A percentile compares a stretch with the other conserved stretches of the same genome.
Conservation (phyloP, 2,113 vertebrate genomes). For the Saguinus midas region DNA sequence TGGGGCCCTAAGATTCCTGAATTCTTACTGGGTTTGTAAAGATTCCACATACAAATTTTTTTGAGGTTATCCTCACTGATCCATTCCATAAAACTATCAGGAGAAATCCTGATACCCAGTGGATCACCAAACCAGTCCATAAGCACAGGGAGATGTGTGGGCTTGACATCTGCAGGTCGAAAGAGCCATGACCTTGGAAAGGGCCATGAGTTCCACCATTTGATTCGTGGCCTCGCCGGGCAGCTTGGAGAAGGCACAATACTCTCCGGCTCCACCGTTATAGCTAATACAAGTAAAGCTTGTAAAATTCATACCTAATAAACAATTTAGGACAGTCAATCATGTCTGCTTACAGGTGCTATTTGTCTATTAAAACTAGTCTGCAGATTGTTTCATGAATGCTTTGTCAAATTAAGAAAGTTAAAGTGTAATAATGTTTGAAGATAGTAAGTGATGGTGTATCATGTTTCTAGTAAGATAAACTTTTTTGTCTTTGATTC, state of each 20-base stretch:
- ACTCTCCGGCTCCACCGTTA: too few relatives aligned
- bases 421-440: too few relatives aligned
- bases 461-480: too few relatives aligned
- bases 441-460: too few relatives aligned
- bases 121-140: constrained; percentile 97
- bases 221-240: constrained; percentile 94
- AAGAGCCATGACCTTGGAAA: constrained; percentile 97
- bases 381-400: too few relatives aligned
- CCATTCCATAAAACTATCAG: constrained; percentile 96
- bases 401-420: too few relatives aligned
- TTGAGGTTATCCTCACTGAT: constrained; percentile 61
- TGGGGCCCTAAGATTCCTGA: too few relatives aligned
- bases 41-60: too few relatives aligned
- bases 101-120: constrained; percentile 97
- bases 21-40: too few relatives aligned
- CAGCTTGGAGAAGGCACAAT: too few relatives aligned
- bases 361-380: constrained; percentile 31
- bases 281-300: too few relatives aligned
- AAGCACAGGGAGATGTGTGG: constrained; percentile 81
- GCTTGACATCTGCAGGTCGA: constrained; percentile 96
- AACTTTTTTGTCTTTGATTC: too few relatives aligned
- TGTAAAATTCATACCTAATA: constrained; percentile 87
- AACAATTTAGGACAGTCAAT: constrained; percentile 79
- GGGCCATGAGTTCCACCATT: constrained; percentile 98
- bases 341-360: constrained; percentile 60